Evolutionary conservation across 2,797 vertebrate genomes (phyloP), one percentile per base, ranked within the genome.

Genomic region (Manis crassicaudata): DNA sequence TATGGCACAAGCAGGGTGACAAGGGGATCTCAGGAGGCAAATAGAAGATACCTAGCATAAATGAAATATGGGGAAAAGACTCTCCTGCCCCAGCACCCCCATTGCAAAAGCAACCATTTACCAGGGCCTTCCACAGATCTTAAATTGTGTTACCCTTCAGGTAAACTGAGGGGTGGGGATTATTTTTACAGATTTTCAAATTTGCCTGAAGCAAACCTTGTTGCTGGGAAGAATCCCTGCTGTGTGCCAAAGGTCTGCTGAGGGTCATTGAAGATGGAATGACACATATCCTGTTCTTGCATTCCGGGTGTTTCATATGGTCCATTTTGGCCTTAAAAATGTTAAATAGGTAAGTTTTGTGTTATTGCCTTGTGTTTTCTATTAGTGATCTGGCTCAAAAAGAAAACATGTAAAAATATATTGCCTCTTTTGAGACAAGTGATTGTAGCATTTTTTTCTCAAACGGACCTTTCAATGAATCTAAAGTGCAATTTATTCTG

Each of bases 281-380:
- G 67, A 73, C 21, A 52, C 32, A 82, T 13, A 90, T 65, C 94
- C 88, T 70, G 12, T 88, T 86, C 29, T 46, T 84, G 40, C 29
- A 40, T 81, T 77, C 35, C 85, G 60, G 84, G 82, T 37, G 10
- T 40, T 92, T 79, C 50, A 7, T 77, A 75, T 73, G 58, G 21
- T 75, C 35, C 83, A 75, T 93, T 93, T 93, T 90, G 56, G 37
- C 85, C 62, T 96, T 90, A 80, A 84, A 92, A 91, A 63, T 95
- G 50, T 23, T 52, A 79, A 94, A 35, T 43, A 83, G 46, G 46
- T 68, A 77, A 72, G 37, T 81, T 85, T 76, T 89, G 10, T 79
- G 18, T 90, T 92, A n/a, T n/a, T 70, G 83, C 75, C 83, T 91
- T 97, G 43, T 96, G 93, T 87, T 96, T 96, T 35, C 75, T 96